Conservation (phyloP, 2,888 invertebrate genomes). For the Lingula anatina region DNA sequence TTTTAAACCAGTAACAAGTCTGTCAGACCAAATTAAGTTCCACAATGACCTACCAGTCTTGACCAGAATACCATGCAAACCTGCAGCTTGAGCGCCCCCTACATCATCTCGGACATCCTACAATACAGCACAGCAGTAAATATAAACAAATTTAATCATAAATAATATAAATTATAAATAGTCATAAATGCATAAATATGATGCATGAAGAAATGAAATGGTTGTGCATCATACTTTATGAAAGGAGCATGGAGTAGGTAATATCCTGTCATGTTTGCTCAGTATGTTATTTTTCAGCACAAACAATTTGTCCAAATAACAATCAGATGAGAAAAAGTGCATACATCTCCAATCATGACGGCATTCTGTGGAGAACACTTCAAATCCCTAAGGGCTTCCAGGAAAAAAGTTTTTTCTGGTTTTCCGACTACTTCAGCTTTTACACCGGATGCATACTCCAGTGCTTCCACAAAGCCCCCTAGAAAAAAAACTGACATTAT, state of each 20-base stretch:
- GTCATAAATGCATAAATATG: no score
- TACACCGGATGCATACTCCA: constrained; percentile 69
- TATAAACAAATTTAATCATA: background rate
- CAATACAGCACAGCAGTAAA: background rate
- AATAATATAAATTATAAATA: background rate
- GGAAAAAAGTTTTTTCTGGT: constrained; percentile 66
- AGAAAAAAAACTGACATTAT: constrained; percentile 12
- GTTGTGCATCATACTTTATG: no score
- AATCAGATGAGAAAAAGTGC: constrained; percentile 10
- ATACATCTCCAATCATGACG: constrained; percentile 74
- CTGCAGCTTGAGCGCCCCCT: constrained; percentile 67
- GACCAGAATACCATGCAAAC: constrained; percentile 70
- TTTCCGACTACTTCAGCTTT: constrained; percentile 67
- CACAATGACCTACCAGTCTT: constrained; percentile 62
- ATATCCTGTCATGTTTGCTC: background rate
- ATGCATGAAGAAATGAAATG: background rate
- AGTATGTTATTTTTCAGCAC: background rate
- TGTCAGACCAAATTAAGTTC: background rate
- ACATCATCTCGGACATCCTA: constrained; percentile 77
- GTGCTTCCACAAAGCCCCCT: constrained; percentile 70
- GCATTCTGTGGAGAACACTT: constrained; percentile 57
- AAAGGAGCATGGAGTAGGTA: background rate
- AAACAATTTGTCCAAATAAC: background rate
- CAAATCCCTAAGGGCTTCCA: constrained; percentile 33
- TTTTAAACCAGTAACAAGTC: background rate